These are phyloP conservation scores for Cathartes aura DNA, from an alignment of 2,113 vertebrate species.

Conservation along the genomic window DNA sequence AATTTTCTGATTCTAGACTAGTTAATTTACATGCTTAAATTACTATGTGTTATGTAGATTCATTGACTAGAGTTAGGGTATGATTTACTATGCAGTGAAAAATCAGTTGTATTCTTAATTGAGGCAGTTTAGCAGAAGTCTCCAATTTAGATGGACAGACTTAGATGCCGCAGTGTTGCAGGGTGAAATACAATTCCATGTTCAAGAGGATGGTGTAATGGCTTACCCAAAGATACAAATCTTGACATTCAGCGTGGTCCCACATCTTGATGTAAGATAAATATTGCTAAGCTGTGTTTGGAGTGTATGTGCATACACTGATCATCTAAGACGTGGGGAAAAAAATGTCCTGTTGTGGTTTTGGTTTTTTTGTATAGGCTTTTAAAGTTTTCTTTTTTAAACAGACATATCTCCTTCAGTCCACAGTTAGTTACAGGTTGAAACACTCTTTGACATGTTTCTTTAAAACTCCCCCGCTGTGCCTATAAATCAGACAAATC, in stretches of 20 bases:
- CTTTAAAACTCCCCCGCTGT: not conserved
- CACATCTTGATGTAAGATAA: not conserved
- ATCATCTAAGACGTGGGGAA: not conserved
- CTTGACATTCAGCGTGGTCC: not conserved
- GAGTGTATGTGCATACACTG: not conserved
- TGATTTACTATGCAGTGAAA: not conserved
- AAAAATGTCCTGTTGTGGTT: not conserved
- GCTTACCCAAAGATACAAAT: not conserved
- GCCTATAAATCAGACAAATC: not conserved
- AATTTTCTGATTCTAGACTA: not conserved
- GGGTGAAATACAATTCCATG: not conserved
- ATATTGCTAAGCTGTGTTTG: not conserved
- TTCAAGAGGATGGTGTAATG: not conserved
- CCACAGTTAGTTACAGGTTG: not conserved
- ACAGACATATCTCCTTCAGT: not conserved
- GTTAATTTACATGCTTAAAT: not conserved
- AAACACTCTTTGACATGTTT: not conserved
- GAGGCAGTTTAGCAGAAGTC: not conserved
- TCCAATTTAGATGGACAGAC: not conserved
- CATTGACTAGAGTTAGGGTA: not conserved
- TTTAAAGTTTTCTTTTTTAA: not conserved
- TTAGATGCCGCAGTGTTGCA: not conserved
- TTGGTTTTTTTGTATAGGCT: not conserved
- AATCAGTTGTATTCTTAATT: not conserved
- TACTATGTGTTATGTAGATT: not conserved